These are phyloP conservation scores for Phenganax stokvisi DNA, from an alignment of 92 coral and sea anemone species.

Conservation along the genomic window DNA sequence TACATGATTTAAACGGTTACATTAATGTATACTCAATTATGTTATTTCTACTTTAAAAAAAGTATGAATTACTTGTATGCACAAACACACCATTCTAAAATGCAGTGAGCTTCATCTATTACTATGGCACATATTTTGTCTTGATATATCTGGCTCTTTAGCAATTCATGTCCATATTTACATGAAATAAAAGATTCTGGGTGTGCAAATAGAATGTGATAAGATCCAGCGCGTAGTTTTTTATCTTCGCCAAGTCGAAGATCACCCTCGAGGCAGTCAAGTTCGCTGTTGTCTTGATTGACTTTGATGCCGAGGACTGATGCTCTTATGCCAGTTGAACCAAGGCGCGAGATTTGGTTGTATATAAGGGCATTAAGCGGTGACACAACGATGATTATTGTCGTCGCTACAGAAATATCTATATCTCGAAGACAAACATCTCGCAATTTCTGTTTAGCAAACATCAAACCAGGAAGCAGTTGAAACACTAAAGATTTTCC, in stretches of 20 bases:
- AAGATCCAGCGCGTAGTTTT: not conserved
- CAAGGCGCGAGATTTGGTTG: slow-evolving; percentile 34
- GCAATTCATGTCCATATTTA: slow-evolving; percentile 2
- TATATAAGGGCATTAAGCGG: slow-evolving; percentile 42
- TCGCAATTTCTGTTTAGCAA: slow-evolving; percentile 30
- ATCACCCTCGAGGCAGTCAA: not conserved
- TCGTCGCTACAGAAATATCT: not conserved
- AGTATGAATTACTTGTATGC: not conserved
- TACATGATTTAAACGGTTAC: not conserved
- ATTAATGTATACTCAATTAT: not conserved
- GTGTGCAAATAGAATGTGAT: not conserved
- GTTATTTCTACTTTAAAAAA: not conserved
- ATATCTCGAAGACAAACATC: not conserved
- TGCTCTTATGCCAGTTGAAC: not conserved
- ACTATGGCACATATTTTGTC: slow-evolving; percentile 8
- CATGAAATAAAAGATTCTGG: slow-evolving; percentile 20
- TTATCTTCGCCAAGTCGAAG: not conserved
- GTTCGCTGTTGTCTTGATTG: not conserved
- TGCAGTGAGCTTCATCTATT: slow-evolving; percentile 18
- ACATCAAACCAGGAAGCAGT: slow-evolving; percentile 37
- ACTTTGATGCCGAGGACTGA: slow-evolving; percentile 1
- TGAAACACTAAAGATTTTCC: slow-evolving; percentile 45
- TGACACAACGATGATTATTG: slow-evolving; percentile 42
- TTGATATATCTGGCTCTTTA: not conserved
- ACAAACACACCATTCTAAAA: slow-evolving; percentile 3